Evolutionary conservation across 2,888 invertebrate species (phyloP).

Genomic region (Tenodera sinensis): DNA sequence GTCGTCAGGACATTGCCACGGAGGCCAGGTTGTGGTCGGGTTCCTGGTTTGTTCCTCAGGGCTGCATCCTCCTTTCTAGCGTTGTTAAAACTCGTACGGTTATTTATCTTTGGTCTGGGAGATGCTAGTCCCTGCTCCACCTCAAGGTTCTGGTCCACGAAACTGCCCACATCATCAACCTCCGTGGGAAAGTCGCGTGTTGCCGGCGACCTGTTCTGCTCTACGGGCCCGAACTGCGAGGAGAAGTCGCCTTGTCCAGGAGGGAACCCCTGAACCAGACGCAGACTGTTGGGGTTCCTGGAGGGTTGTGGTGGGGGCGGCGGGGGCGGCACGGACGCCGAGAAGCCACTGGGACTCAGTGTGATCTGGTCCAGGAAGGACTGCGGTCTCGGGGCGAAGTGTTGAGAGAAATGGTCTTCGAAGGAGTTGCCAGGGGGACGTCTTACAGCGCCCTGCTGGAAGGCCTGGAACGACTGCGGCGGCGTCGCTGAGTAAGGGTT

Average conservation of each 20-base stretch:
- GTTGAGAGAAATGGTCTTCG: slow-evolving; percentile 14
- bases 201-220: background rate
- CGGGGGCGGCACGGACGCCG: background rate
- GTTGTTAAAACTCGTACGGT: background rate
- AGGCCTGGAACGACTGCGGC: slow-evolving; percentile 46
- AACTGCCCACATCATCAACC: slow-evolving; percentile 30
- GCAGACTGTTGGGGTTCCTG: slow-evolving; percentile 22
- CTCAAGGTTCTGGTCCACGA: slow-evolving; percentile 41
- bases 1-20: slow-evolving; percentile 31
- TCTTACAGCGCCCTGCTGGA: slow-evolving; percentile 46
- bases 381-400: slow-evolving; percentile 20
- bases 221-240: background rate
- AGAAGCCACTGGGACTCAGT: slow-evolving; percentile 20
- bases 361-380: slow-evolving; percentile 30
- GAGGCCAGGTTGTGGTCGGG: slow-evolving; percentile 32
- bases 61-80: slow-evolving; percentile 27
- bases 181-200: slow-evolving; percentile 20
- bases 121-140: slow-evolving; percentile 33
- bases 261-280: slow-evolving; percentile 30
- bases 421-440: slow-evolving; percentile 47
- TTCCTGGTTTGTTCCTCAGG: slow-evolving; percentile 32
- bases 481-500: slow-evolving; percentile 44
- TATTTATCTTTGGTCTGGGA: slow-evolving; percentile 15
- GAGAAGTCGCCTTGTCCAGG: slow-evolving; percentile 1
- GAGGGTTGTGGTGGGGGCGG: background rate